A percentile compares a stretch with the other conserved stretches of the same genome.
These are phyloP conservation scores for Drosophila buzzatii DNA, from an alignment of 2,888 invertebrate species.

Conservation along the genomic window DNA sequence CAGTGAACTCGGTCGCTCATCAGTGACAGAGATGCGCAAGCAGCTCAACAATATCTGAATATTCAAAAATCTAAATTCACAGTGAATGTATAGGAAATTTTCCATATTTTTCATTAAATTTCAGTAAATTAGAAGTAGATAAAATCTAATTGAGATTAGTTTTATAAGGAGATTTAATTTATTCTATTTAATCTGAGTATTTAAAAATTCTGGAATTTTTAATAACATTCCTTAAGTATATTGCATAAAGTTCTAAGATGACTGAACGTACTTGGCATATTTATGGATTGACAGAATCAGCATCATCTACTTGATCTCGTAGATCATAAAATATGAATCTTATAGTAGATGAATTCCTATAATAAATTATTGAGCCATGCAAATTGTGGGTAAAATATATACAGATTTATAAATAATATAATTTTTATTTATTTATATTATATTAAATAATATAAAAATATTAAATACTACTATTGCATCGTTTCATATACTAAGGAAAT, in stretches of 20 bases:
- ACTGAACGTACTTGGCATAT: neutral
- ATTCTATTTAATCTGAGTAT: no score
- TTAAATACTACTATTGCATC: no score
- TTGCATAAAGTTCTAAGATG: neutral
- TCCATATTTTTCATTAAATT: neutral
- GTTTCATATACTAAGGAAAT: no score
- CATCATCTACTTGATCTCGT: no score
- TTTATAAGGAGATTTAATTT: neutral
- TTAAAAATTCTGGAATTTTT: neutral
- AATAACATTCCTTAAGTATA: neutral
- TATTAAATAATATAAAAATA: neutral
- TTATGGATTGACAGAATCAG: neutral
- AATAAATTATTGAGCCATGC: neutral
- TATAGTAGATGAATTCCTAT: neutral
- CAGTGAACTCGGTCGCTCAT: conserved; percentile 22
- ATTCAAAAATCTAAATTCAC: neutral
- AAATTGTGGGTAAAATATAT: neutral
- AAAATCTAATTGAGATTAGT: neutral
- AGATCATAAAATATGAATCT: no score
- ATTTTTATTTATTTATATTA: neutral
- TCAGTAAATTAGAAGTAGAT: neutral
- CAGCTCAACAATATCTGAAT: conserved; percentile 5
- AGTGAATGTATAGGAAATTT: no score
- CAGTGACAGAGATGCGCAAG: conserved; percentile 44
- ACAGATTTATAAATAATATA: neutral